phyloP scores from a whole-genome alignment of 2,113 vertebrate species.

The Tachysurus fulvidraco region DNA sequence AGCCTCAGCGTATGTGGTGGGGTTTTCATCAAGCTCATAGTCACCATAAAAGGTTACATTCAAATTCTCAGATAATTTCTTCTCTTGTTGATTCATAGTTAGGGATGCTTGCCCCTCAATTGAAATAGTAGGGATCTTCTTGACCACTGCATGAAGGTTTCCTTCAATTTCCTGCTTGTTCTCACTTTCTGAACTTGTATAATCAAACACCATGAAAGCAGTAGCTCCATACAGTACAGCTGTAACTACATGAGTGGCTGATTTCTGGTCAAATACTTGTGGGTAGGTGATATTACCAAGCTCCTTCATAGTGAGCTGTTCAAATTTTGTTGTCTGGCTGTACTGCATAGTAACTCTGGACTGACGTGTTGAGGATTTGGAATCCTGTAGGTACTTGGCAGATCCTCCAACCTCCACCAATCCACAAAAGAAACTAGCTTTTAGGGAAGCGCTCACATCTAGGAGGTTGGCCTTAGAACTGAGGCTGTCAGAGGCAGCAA shows the following conservation, averaged over 20 bases:
- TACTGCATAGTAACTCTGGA: constrained; percentile 63
- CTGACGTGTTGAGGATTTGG: constrained; percentile 50
- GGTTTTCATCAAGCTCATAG: constrained; percentile 49
- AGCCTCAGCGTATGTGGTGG: constrained; percentile 58
- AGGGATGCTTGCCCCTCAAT: too few relatives aligned
- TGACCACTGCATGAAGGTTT: too few relatives aligned
- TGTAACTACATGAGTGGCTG: constrained; percentile 37
- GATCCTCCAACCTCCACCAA: constrained; percentile 59
- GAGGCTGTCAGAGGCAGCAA: constrained; percentile 15
- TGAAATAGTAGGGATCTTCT: too few relatives aligned
- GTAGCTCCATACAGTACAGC: constrained; percentile 34
- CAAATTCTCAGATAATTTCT: constrained; percentile 40
- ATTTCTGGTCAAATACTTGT: constrained; percentile 26
- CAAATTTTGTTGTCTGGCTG: constrained; percentile 55
- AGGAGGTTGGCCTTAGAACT: constrained; percentile 16
- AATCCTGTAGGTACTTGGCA: constrained; percentile 61
- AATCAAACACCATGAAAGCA: constrained; percentile 36
- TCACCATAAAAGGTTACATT: constrained; percentile 63
- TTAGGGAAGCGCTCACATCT: constrained; percentile 45
- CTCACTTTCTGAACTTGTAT: neutral
- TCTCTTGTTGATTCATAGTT: constrained; percentile 14
- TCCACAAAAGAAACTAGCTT: constrained; percentile 60
- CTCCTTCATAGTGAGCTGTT: constrained; percentile 59
- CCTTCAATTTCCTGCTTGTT: too few relatives aligned
- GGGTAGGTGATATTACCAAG: constrained; percentile 57